phyloP scores from a whole-genome alignment of 2,888 invertebrate species.

The Lamellibrachia columna region DNA sequence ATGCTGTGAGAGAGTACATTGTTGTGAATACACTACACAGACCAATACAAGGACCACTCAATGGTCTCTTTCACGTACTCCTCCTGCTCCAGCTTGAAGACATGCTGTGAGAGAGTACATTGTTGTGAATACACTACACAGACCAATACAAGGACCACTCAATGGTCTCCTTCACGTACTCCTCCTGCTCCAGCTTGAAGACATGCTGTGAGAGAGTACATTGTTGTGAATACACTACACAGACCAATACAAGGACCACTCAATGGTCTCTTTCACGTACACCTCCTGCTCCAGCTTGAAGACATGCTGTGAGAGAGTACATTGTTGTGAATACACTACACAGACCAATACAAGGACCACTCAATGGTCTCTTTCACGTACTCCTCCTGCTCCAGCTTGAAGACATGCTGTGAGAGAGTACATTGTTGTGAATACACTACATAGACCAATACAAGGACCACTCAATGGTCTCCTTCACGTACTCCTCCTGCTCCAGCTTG shows the following conservation, averaged over 20 bases:
- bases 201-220: conserved; percentile 76
- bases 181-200: conserved; percentile 98
- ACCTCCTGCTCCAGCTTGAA: neutral
- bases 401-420: too few relatives aligned
- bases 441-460: too few relatives aligned
- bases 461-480: too few relatives aligned
- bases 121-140: too few relatives aligned
- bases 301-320: conserved; percentile 30
- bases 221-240: too few relatives aligned
- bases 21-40: neutral
- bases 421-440: too few relatives aligned
- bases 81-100: conserved; percentile 98
- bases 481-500: too few relatives aligned
- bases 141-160: conserved; percentile 83
- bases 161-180: conserved; percentile 95
- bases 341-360: too few relatives aligned
- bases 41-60: conserved; percentile 83
- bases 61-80: conserved; percentile 97
- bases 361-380: too few relatives aligned
- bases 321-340: too few relatives aligned
- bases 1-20: conserved; percentile 71
- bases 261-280: neutral
- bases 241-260: neutral
- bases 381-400: too few relatives aligned
- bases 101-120: conserved; percentile 74